Percentiles rank a stretch among this genome's conserved stretches.
phyloP scores from a whole-genome alignment of 2,888 invertebrate species.

The Magallana nippona region DNA sequence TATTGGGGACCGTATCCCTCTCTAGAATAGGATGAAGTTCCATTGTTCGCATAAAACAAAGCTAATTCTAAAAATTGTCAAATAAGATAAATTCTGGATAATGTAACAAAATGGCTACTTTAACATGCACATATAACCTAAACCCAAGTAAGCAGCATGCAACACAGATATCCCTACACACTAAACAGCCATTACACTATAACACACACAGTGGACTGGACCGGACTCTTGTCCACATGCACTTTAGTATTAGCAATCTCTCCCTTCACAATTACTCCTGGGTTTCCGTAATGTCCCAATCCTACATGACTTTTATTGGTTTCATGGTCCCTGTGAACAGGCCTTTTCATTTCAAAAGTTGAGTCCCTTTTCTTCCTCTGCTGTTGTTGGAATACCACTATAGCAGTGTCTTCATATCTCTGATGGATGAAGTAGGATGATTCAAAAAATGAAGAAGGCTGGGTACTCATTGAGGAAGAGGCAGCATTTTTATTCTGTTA shows the following conservation, averaged over 20 bases:
- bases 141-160: slow-evolving; percentile 37
- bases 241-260: slow-evolving; percentile 48
- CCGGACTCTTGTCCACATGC: slow-evolving; percentile 42
- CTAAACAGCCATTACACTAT: slow-evolving; percentile 42
- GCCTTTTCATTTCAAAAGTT: slow-evolving; percentile 45
- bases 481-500: slow-evolving; percentile 4
- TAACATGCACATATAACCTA: slow-evolving; percentile 18
- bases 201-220: slow-evolving; percentile 50
- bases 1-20: slow-evolving; percentile 68
- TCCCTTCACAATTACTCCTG: slow-evolving; percentile 58
- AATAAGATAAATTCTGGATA: background rate
- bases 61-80: background rate
- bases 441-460: slow-evolving; percentile 62
- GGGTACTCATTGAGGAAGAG: slow-evolving; percentile 47
- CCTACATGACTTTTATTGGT: slow-evolving; percentile 55
- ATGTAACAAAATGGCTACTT: slow-evolving; percentile 11
- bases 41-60: slow-evolving; percentile 60
- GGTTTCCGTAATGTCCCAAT: slow-evolving; percentile 69
- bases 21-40: slow-evolving; percentile 78
- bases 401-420: slow-evolving; percentile 77
- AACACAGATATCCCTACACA: slow-evolving; percentile 16
- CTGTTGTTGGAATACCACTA: slow-evolving; percentile 74
- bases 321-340: slow-evolving; percentile 51
- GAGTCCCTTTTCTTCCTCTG: slow-evolving; percentile 65
- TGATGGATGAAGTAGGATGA: slow-evolving; percentile 74